Conservation (phyloP, 2,113 vertebrate species). For the Tetrao urogallus region DNA sequence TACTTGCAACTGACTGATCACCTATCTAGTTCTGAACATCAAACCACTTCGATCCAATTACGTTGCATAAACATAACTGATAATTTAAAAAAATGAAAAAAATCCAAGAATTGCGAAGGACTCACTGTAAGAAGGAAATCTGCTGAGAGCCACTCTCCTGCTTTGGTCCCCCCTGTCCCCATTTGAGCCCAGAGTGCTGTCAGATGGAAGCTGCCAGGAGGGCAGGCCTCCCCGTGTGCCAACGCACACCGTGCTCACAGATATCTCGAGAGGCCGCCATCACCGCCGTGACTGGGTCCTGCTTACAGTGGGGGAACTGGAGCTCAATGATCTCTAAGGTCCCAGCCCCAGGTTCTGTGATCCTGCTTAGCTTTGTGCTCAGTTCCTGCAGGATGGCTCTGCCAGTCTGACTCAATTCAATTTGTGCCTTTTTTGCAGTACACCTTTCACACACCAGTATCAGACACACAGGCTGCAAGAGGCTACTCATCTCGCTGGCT, state of each 20-base stretch:
- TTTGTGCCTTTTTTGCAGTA: background rate
- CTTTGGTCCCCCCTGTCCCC: background rate
- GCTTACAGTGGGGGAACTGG: no score
- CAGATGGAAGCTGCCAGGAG: background rate
- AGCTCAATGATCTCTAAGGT: no score
- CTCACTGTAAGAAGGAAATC: background rate
- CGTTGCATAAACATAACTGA: background rate
- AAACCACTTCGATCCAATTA: background rate
- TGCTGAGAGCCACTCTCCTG: background rate
- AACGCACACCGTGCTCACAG: background rate
- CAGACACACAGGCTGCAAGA: accelerated
- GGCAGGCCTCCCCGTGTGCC: background rate
- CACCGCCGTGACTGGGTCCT: background rate
- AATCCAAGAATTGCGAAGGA: background rate
- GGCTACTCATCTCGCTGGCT: background rate
- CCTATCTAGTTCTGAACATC: background rate
- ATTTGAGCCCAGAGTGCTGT: accelerated
- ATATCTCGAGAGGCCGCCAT: accelerated
- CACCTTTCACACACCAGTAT: background rate
- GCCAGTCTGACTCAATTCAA: background rate
- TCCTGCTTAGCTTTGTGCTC: background rate
- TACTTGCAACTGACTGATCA: background rate
- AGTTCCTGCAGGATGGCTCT: background rate
- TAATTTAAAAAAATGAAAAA: background rate
- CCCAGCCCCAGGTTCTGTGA: no score